phyloP scores from a whole-genome alignment of 2,113 vertebrate species.

The Rhinolophus sinicus region DNA sequence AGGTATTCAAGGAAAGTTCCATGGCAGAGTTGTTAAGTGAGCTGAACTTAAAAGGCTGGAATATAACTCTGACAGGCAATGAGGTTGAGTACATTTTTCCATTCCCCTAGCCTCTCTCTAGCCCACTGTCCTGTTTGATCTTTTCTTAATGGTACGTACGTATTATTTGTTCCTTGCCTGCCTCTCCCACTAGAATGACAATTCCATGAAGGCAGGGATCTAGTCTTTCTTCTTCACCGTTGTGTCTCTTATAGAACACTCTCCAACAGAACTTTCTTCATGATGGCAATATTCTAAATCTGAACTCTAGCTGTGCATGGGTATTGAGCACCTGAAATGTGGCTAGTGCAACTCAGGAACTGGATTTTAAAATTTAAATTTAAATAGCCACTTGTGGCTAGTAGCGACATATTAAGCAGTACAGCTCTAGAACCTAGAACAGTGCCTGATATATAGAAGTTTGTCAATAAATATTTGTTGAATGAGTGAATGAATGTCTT shows the following conservation, averaged over 20 bases:
- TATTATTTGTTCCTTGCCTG: background rate
- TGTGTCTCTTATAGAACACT: background rate
- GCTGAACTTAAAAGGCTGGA: background rate
- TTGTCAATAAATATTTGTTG: background rate
- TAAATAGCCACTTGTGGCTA: background rate
- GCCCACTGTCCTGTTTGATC: background rate
- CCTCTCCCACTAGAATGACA: background rate
- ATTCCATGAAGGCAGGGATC: background rate
- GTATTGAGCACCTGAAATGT: background rate
- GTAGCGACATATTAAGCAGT: background rate
- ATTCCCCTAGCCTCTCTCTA: background rate
- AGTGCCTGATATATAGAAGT: background rate
- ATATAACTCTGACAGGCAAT: background rate
- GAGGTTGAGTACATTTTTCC: background rate
- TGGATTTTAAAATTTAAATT: slow-evolving; percentile 35
- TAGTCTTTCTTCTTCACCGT: background rate
- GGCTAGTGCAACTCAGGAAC: background rate
- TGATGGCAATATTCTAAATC: background rate
- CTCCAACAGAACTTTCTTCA: background rate
- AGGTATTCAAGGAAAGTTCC: background rate
- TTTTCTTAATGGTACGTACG: background rate
- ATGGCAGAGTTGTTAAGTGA: background rate
- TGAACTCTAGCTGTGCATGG: background rate
- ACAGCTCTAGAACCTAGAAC: background rate
- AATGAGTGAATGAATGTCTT: background rate